Evolutionary conservation across 2,888 invertebrate genomes (phyloP).

Genomic region (Lottia gigantea): DNA sequence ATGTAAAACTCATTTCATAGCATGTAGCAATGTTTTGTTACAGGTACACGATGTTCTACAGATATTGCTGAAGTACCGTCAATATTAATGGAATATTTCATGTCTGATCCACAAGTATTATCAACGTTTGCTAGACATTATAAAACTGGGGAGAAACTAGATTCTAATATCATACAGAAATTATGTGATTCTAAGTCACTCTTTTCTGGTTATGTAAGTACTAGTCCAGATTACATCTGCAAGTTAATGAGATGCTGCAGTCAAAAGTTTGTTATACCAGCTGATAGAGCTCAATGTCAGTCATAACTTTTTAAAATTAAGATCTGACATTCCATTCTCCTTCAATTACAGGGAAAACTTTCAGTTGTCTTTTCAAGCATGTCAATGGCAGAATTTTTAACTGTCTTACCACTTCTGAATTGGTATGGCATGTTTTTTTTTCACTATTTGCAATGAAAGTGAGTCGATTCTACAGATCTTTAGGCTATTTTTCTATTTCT

Average conservation of each 20-base stretch:
- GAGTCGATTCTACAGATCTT: no score
- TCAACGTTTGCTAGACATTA: slow-evolving; percentile 90
- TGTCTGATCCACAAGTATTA: slow-evolving; percentile 85
- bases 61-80: slow-evolving; percentile 99
- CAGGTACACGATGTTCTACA: slow-evolving; percentile 93
- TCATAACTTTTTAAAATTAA: background rate
- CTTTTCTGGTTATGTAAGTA: slow-evolving; percentile 80
- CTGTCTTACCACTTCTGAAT: no score
- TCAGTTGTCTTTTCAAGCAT: no score
- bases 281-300: background rate
- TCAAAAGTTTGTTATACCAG: no score
- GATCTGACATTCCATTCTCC: no score
- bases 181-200: slow-evolving; percentile 87
- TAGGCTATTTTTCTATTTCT: no score
- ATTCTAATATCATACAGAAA: slow-evolving; percentile 81
- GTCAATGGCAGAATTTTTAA: no score
- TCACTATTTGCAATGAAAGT: no score
- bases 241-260: background rate
- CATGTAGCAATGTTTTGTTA: background rate
- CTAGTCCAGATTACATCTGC: background rate
- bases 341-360: no score
- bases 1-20: no score
- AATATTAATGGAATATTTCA: slow-evolving; percentile 98
- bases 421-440: no score
- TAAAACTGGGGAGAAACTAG: slow-evolving; percentile 85